phyloP scores from a whole-genome alignment of 2,797 vertebrate genomes.

The Atherinosoma microstoma region DNA sequence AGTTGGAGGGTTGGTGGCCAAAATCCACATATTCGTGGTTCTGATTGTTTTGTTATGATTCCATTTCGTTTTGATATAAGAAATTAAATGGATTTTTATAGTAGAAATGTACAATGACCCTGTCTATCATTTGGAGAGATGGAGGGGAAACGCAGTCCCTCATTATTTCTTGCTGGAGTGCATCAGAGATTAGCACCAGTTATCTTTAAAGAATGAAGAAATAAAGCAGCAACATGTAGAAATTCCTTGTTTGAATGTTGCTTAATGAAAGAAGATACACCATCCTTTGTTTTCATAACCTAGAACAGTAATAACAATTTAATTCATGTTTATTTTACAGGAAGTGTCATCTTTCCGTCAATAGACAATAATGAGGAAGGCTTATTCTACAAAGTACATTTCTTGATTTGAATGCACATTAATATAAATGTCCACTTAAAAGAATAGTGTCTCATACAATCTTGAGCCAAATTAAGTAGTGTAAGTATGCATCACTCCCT shows the following conservation, averaged over 20 bases:
- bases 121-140: constrained; percentile 83
- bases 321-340: constrained; percentile 74
- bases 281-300: constrained; percentile 9
- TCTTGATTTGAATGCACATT: constrained; percentile 68
- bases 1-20: constrained; percentile 74
- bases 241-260: constrained; percentile 63
- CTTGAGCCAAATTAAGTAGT: constrained; percentile 71
- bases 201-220: constrained; percentile 87
- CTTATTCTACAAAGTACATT: constrained; percentile 51
- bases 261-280: constrained; percentile 33
- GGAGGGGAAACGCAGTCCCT: constrained; percentile 34
- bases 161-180: constrained; percentile 86
- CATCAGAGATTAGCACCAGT: constrained; percentile 78
- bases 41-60: constrained; percentile 82
- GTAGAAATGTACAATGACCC: constrained; percentile 85
- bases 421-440: constrained; percentile 53
- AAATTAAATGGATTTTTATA: constrained; percentile 91
- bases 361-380: constrained; percentile 51
- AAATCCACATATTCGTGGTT: constrained; percentile 82
- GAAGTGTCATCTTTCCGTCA: constrained; percentile 68
- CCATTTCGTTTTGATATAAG: constrained; percentile 82
- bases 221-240: constrained; percentile 81
- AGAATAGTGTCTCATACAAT: constrained; percentile 75
- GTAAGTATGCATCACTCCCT: constrained; percentile 58
- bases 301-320: constrained; percentile 42